These are phyloP conservation scores for Danaus plexippus DNA, from an alignment of 1,140 invertebrate genomes.

Conservation along the genomic window DNA sequence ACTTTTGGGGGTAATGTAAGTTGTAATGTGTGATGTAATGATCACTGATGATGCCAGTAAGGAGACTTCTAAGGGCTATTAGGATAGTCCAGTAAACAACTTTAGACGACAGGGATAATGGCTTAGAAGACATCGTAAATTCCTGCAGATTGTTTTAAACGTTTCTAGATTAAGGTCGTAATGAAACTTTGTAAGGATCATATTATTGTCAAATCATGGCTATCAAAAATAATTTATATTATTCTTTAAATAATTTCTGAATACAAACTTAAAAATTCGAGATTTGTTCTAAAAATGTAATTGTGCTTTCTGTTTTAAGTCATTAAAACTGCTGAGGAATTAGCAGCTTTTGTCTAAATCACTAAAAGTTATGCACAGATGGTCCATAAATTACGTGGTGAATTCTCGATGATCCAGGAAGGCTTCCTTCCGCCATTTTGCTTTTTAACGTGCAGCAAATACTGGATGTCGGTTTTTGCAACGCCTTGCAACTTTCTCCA, in stretches of 20 bases:
- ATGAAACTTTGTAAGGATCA: conserved; percentile 7
- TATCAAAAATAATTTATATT: no score
- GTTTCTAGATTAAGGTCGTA: conserved; percentile 31
- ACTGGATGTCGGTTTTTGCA: conserved; percentile 45
- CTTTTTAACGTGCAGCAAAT: conserved; percentile 19
- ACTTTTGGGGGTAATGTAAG: conserved; percentile 12
- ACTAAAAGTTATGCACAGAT: conserved; percentile 42
- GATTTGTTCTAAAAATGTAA: no score
- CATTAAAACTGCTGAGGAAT: no score
- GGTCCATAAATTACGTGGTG: conserved; percentile 44
- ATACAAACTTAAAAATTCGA: no score
- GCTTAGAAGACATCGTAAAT: conserved; percentile 57
- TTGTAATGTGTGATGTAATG: conserved; percentile 22
- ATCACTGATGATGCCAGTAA: conserved; percentile 46
- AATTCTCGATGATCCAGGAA: conserved; percentile 45
- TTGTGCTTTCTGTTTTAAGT: no score
- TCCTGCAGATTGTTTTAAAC: conserved; percentile 51
- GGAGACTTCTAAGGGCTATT: conserved; percentile 45
- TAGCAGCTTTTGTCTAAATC: no score
- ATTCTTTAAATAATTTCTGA: no score
- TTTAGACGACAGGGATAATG: conserved; percentile 60
- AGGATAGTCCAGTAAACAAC: conserved; percentile 55
- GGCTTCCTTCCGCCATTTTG: conserved; percentile 32
- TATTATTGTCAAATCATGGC: no score
- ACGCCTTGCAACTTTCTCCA: conserved; percentile 10